Evolutionary conservation across 1,140 invertebrate genomes (phyloP).

Genomic region (Gonioctena quinquepunctata): DNA sequence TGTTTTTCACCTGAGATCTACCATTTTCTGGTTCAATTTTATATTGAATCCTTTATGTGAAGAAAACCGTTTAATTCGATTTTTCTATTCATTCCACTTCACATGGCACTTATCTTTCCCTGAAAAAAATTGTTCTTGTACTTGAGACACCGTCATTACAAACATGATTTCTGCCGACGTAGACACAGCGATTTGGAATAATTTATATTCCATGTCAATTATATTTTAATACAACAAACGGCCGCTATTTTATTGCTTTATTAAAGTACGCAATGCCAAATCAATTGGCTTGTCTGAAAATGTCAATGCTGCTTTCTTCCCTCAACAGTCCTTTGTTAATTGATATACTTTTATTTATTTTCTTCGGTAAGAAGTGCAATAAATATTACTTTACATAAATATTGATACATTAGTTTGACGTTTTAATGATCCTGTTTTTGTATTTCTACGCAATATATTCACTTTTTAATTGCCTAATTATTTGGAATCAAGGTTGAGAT

Average conservation of each 20-base stretch:
- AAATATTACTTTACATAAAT: conserved; percentile 9
- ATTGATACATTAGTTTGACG: conserved; percentile 5
- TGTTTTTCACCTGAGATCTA: too few species aligned
- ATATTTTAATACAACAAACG: conserved; percentile 12
- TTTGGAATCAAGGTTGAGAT: conserved; percentile 1
- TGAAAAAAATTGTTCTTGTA: not conserved
- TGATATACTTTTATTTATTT: not conserved
- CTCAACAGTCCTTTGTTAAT: not conserved
- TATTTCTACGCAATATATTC: not conserved
- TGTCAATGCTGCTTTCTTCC: conserved; percentile 6
- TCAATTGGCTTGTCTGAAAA: conserved; percentile 2
- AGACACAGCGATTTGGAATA: not conserved
- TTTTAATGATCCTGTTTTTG: conserved; percentile 4
- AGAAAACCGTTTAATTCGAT: too few species aligned
- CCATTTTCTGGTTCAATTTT: too few species aligned
- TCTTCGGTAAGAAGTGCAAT: not conserved
- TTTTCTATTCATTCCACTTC: too few species aligned
- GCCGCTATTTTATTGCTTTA: conserved; percentile 7
- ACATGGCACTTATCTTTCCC: too few species aligned
- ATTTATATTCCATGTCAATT: conserved; percentile 4
- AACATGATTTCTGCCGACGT: not conserved
- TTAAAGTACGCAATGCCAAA: conserved; percentile 9
- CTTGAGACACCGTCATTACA: not conserved
- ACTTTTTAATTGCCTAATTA: conserved; percentile 8
- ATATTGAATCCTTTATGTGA: too few species aligned